phyloP scores from a whole-genome alignment of 2,113 vertebrate species.

The Hemiprocne comata region DNA sequence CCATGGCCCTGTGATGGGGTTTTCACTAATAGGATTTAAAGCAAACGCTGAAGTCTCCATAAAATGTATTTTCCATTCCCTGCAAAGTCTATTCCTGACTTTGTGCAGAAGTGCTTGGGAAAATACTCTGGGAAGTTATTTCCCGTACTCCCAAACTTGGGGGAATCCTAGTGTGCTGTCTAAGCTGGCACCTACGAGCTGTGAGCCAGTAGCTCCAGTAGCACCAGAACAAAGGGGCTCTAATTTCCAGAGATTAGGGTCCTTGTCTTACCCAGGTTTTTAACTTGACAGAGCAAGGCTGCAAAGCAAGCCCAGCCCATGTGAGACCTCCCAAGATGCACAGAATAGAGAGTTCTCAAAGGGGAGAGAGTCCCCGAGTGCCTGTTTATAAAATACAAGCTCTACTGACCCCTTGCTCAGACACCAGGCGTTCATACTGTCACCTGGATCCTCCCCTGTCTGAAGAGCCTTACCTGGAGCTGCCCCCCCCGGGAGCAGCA shows the following conservation, averaged over 20 bases:
- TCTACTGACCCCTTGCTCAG: not conserved
- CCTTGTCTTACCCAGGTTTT: rapidly evolving
- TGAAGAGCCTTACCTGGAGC: not conserved
- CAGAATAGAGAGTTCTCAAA: rapidly evolving
- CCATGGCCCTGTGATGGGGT: not conserved
- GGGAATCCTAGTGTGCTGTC: rapidly evolving
- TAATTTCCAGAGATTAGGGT: rapidly evolving
- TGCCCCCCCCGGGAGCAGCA: no score
- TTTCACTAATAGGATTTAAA: not conserved
- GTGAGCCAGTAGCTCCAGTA: rapidly evolving
- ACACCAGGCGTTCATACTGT: rapidly evolving
- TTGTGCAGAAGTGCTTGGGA: rapidly evolving
- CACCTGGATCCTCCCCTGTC: not conserved
- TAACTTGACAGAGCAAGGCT: not conserved
- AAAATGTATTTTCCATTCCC: not conserved
- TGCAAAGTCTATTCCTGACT: rapidly evolving
- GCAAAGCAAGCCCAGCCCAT: not conserved
- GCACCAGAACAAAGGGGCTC: not conserved
- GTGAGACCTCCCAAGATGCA: rapidly evolving
- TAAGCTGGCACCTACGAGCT: not conserved
- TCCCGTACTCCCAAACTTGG: rapidly evolving
- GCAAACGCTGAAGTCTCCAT: not conserved
- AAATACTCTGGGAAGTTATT: not conserved
- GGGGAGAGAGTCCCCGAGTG: not conserved
- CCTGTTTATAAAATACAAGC: not conserved